Evolutionary conservation across 2,888 invertebrate genomes (phyloP), one percentile per base, ranked within the genome.

Genomic region (Marronus borbonicus): DNA sequence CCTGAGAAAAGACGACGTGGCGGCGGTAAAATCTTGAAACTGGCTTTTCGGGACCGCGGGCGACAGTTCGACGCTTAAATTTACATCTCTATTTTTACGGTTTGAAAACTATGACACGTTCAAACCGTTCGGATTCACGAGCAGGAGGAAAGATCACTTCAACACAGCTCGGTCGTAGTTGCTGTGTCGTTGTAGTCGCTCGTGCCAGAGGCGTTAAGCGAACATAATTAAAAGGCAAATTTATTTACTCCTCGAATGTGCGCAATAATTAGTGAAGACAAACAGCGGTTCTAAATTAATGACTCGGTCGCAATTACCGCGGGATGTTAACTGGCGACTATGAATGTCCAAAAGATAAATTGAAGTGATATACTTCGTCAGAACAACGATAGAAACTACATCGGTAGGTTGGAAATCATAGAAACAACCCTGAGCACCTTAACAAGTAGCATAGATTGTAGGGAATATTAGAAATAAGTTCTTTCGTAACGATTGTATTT

Each of bases 21-120:
- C 55, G 28, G 28, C 28, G 24, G 31, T 24, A 50, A 24, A 68
- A 68, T 74, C 72, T 60, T 49, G 24, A 39, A 24, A 74, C 60
- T 24, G 72, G 58, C 39, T 17, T 60, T 44, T 14, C 44, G 60
- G 60, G 44, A n/a, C 72, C 72, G 55, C 55, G 2, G 58, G 72
- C 39, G 10, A 39, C 39, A 12, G 17, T 58, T 20, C 72, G 20
- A 24, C 44, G 44, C 49, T 60, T 74, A 60, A 74, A 74, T 74
- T 74, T 74, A 74, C 72, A 74, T 74, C 72, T 74, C 72, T 74
- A 74, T 74, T 74, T 74, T 74, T 74, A 74, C 60, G 72, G 20
- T 60, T 74, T 60, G 60, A 44, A 74, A 74, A 74, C 72, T 74
- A 74, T 74, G 72, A 60, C 60, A 74, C 72, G n/a, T 60, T 12